Evolutionary conservation across 2,113 vertebrate species (phyloP).

Genomic region (Ameiurus melas): DNA sequence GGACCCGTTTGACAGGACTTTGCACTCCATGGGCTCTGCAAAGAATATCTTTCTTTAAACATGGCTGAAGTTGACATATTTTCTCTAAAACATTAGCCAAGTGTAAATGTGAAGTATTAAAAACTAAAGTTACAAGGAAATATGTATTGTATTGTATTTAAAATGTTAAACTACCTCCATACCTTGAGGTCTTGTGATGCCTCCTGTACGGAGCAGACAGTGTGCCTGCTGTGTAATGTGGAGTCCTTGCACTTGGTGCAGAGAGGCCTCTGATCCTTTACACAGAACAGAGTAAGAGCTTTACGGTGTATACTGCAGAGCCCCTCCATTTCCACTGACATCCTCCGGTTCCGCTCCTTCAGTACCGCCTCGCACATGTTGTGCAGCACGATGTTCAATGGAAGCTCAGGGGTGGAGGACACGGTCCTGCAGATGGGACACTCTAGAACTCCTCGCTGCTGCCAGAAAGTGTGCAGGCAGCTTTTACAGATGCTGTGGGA

Average conservation of each 20-base stretch:
- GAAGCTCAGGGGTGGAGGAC: conserved; percentile 34
- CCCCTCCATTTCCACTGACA: conserved; percentile 32
- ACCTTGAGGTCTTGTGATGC: conserved; percentile 47
- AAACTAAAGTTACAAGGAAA: neutral
- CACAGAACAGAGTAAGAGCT: conserved; percentile 44
- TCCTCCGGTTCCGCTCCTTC: conserved; percentile 25
- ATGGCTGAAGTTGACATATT: neutral
- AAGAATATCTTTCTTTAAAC: neutral
- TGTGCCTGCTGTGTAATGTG: conserved; percentile 30
- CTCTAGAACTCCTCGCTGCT: conserved; percentile 23
- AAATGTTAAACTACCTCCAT: neutral
- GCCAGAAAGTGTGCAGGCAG: conserved; percentile 51
- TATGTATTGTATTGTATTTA: neutral
- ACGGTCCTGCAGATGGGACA: conserved; percentile 51
- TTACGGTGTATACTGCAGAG: conserved; percentile 42
- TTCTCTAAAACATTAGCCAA: neutral
- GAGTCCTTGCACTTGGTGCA: conserved; percentile 40
- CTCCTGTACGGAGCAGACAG: conserved; percentile 24
- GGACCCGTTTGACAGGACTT: conserved; percentile 44
- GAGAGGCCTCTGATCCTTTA: conserved; percentile 27
- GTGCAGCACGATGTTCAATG: conserved; percentile 39
- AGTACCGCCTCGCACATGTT: conserved; percentile 47
- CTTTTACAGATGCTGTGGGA: conserved; percentile 53
- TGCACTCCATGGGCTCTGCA: neutral
- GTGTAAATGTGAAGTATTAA: neutral